phyloP scores from a whole-genome alignment of 2,888 invertebrate genomes.

The Dolomedes plantarius region DNA sequence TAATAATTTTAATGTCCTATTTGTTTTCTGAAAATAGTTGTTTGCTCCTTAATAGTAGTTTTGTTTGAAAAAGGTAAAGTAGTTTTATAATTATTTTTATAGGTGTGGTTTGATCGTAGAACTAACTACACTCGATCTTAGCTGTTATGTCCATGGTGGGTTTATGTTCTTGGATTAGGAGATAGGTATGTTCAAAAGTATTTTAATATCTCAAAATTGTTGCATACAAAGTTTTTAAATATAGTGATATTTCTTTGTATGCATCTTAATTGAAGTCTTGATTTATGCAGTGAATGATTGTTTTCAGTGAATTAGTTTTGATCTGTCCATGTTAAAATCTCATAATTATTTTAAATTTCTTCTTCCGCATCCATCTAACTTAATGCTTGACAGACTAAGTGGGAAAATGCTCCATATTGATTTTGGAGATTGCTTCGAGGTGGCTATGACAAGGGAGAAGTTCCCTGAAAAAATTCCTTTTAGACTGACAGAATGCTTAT shows the following conservation, averaged over 20 bases:
- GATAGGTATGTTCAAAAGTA: constrained; percentile 82
- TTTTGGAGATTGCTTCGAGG: constrained; percentile 99
- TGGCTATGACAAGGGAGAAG: constrained; percentile 98
- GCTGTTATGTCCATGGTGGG: constrained; percentile 99
- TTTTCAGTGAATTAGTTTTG: too few species aligned
- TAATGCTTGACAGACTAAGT: constrained; percentile 97
- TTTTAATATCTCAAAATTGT: too few species aligned
- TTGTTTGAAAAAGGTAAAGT: too few species aligned
- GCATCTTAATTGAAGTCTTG: too few species aligned
- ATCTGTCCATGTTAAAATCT: too few species aligned
- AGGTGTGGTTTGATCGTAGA: constrained; percentile 95
- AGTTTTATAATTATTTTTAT: constrained; percentile 71
- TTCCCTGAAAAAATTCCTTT: constrained; percentile 99
- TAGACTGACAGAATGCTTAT: constrained; percentile 96
- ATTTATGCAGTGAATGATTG: too few species aligned
- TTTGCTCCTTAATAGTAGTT: too few species aligned
- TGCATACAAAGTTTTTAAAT: too few species aligned
- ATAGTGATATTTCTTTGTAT: too few species aligned
- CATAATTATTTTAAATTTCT: constrained; percentile 6
- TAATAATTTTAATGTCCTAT: too few species aligned
- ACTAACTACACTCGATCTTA: constrained; percentile 98
- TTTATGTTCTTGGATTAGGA: constrained; percentile 96
- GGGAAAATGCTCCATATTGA: constrained; percentile 99
- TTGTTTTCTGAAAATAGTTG: too few species aligned
- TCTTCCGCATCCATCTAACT: constrained; percentile 93